Evolutionary conservation across 2,888 invertebrate species (phyloP).

Genomic region (Drosophila lacicola): DNA sequence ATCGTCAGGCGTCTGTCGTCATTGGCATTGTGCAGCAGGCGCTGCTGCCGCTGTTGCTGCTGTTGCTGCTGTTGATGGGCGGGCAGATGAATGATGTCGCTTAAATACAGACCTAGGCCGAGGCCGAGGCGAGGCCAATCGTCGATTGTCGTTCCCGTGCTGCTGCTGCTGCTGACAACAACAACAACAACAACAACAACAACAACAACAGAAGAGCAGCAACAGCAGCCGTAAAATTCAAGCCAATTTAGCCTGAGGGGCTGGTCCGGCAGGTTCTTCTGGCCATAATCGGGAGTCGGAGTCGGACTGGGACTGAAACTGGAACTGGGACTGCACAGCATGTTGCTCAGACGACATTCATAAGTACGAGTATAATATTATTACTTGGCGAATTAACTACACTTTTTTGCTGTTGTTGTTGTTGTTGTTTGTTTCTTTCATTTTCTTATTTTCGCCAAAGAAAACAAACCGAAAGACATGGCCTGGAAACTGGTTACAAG

Average conservation of each 20-base stretch:
- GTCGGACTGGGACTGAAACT: constrained; percentile 2
- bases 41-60: constrained; percentile 22
- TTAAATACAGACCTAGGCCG: constrained; percentile 76
- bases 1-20: constrained; percentile 57
- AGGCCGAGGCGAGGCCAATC: constrained; percentile 69
- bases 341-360: constrained; percentile 76
- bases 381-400: constrained; percentile 82
- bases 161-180: constrained; percentile 35
- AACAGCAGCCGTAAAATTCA: constrained; percentile 75
- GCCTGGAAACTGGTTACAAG: constrained; percentile 62
- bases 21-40: constrained; percentile 58
- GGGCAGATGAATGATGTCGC: constrained; percentile 81
- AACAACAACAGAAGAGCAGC: constrained; percentile 23
- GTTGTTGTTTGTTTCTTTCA: constrained; percentile 12
- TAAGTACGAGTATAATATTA: constrained; percentile 81
- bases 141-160: constrained; percentile 70
- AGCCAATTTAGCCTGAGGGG: constrained; percentile 74
- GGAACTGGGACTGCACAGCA: constrained; percentile 60
- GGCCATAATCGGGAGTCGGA: constrained; percentile 39
- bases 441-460: constrained; percentile 27
- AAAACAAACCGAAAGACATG: constrained; percentile 57
- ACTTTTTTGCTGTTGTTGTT: constrained; percentile 37
- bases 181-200: constrained; percentile 28
- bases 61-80: constrained; percentile 72
- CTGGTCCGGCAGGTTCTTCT: constrained; percentile 71